Percentiles rank a stretch among this genome's conserved stretches.
phyloP scores from a whole-genome alignment of 2,797 vertebrate genomes.

The Taenioides sp. region DNA sequence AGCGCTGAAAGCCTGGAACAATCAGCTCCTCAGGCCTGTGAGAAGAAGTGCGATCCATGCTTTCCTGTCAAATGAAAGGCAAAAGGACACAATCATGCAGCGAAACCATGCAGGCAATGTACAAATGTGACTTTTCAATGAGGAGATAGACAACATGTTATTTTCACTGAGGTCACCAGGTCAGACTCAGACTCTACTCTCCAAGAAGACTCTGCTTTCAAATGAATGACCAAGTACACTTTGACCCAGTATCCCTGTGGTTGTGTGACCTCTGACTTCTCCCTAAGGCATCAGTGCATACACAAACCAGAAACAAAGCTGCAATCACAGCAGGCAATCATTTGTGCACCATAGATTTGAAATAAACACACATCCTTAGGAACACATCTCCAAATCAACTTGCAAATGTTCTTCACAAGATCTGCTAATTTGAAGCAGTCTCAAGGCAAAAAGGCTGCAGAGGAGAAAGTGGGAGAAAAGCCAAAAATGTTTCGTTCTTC shows the following conservation, averaged over 20 bases:
- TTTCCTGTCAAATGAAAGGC: slow-evolving; percentile 79
- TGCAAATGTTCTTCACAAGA: slow-evolving; percentile 52
- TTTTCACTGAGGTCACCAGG: slow-evolving; percentile 37
- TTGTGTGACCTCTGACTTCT: slow-evolving; percentile 28
- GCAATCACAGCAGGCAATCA: slow-evolving; percentile 11
- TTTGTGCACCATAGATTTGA: slow-evolving; percentile 5
- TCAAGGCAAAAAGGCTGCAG: slow-evolving; percentile 50
- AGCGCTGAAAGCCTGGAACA: slow-evolving; percentile 79
- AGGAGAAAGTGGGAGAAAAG: slow-evolving; percentile 71
- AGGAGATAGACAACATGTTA: slow-evolving; percentile 12
- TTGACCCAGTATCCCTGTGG: slow-evolving; percentile 28
- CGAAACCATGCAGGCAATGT: slow-evolving; percentile 19
- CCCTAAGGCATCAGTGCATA: not conserved
- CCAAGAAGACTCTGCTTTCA: slow-evolving; percentile 45
- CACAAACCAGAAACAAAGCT: not conserved
- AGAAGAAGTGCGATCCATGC: slow-evolving; percentile 84
- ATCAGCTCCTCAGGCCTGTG: slow-evolving; percentile 78
- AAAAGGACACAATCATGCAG: slow-evolving; percentile 14
- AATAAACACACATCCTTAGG: slow-evolving; percentile 14
- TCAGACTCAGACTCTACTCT: slow-evolving; percentile 38
- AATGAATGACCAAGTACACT: slow-evolving; percentile 36
- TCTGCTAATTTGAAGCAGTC: slow-evolving; percentile 65
- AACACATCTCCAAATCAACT: slow-evolving; percentile 39
- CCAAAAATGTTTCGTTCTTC: slow-evolving; percentile 83
- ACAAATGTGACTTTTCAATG: slow-evolving; percentile 23